Conservation (phyloP, 2,113 vertebrate species). For the Scalopus aquaticus region DNA sequence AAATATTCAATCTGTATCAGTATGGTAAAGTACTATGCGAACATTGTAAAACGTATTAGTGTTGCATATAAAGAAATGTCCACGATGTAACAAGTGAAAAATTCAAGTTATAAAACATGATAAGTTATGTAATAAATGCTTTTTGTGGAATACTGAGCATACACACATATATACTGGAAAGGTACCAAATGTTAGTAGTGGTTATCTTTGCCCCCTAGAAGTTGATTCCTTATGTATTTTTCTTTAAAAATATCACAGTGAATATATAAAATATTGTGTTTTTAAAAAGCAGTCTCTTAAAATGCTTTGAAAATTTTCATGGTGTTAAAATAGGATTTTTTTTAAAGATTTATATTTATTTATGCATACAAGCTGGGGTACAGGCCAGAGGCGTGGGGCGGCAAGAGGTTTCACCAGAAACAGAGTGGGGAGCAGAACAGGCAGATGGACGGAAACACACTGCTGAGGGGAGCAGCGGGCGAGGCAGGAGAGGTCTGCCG, state of each 20-base stretch:
- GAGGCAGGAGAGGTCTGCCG: no score
- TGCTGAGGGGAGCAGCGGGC: no score
- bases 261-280: not conserved
- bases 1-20: not conserved
- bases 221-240: not conserved
- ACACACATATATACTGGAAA: not conserved
- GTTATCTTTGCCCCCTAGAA: not conserved
- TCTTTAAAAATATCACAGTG: not conserved
- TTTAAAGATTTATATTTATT: no score
- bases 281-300: not conserved
- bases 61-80: not conserved
- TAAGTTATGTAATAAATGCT: not conserved
- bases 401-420: no score
- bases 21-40: not conserved
- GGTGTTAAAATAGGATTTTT: slow-evolving; percentile 28
- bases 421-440: no score
- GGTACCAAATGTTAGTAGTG: not conserved
- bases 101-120: not conserved
- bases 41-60: not conserved
- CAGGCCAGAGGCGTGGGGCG: no score
- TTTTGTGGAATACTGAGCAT: not conserved
- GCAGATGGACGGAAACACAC: no score
- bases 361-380: no score
- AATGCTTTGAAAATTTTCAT: not conserved
- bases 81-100: not conserved